These are phyloP conservation scores for Caenorhabditis remanei DNA, from an alignment of 1,140 invertebrate species.

Conservation along the genomic window DNA sequence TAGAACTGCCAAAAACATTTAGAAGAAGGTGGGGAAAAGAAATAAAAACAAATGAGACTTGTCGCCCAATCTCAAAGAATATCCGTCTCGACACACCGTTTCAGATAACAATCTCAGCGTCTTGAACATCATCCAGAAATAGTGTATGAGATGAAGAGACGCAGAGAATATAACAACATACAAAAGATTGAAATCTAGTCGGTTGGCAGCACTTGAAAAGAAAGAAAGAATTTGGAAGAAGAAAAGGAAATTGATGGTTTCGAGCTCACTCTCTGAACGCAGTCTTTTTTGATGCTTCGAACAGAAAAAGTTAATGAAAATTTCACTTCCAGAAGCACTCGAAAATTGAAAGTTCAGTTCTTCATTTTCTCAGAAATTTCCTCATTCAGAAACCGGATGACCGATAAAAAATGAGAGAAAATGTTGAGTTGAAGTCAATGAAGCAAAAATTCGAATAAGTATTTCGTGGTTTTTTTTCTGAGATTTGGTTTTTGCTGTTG, in stretches of 20 bases:
- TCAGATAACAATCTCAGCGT: conserved; percentile 49
- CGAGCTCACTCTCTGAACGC: background rate
- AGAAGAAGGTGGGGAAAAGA: background rate
- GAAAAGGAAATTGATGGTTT: conserved; percentile 15
- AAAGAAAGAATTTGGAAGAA: background rate
- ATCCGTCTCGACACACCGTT: conserved; percentile 46
- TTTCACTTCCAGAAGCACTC: background rate
- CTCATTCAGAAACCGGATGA: background rate
- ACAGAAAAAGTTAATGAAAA: conserved; percentile 10
- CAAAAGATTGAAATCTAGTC: conserved; percentile 21
- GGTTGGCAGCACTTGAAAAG: background rate
- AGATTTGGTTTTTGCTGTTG: conserved; percentile 26
- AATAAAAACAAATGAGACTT: background rate
- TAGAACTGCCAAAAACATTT: no score
- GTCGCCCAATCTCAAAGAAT: background rate
- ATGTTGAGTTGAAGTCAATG: background rate
- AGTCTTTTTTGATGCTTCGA: background rate
- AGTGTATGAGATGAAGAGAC: conserved; percentile 25
- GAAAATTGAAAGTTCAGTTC: background rate
- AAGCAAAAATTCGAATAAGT: background rate
- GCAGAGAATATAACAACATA: conserved; percentile 34
- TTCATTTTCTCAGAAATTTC: background rate
- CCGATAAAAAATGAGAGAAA: background rate
- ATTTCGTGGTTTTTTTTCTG: background rate
- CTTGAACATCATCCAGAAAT: conserved; percentile 26